Conservation (phyloP, 2,797 vertebrate genomes). For the Heteromormyrus szaboi region DNA sequence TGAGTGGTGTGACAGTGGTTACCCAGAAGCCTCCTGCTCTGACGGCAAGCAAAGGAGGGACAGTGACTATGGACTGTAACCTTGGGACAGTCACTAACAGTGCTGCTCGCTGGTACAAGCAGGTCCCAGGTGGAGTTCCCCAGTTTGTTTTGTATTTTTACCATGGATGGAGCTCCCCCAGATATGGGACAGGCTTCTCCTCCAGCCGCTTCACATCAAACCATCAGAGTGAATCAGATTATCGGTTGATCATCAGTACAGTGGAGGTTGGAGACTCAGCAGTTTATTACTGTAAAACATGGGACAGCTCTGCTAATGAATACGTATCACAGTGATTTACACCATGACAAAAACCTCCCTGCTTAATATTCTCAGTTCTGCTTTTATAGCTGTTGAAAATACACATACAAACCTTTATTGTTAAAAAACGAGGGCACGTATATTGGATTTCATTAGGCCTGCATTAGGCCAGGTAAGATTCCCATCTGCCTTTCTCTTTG, state of each 20-base stretch:
- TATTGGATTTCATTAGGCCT: no score
- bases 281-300: conserved; percentile 9
- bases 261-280: conserved; percentile 18
- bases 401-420: no score
- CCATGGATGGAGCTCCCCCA: fast-evolving
- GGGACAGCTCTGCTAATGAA: not conserved
- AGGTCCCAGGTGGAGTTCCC: conserved; percentile 32
- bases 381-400: conserved; percentile 21
- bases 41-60: conserved; percentile 38
- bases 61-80: conserved; percentile 45
- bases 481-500: not conserved
- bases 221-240: conserved; percentile 27
- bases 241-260: conserved; percentile 39
- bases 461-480: not conserved
- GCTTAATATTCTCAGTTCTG: conserved; percentile 24
- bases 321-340: not conserved
- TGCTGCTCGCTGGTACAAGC: conserved; percentile 18
- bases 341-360: not conserved
- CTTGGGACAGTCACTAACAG: conserved; percentile 19
- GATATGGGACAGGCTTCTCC: conserved; percentile 29
- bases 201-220: conserved; percentile 36
- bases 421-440: no score
- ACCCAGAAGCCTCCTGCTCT: conserved; percentile 49
- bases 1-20: conserved; percentile 31
- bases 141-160: fast-evolving